Evolutionary conservation across 2,888 invertebrate species (phyloP).

Genomic region (Listrodromus nycthemerus): DNA sequence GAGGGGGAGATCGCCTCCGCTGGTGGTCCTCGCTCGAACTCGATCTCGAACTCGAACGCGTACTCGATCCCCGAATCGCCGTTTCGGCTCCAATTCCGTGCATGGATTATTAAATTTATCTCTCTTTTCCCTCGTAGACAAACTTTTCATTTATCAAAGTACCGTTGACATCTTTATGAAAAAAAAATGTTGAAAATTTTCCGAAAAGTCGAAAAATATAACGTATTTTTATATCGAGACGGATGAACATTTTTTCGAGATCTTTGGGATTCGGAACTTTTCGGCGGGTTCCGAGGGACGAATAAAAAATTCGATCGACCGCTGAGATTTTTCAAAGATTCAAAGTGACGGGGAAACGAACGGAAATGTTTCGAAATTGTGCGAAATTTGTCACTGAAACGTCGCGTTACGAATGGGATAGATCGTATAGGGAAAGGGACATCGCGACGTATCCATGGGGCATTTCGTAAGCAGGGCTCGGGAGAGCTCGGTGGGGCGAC

Average conservation of each 20-base stretch:
- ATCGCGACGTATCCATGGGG: conserved; percentile 23
- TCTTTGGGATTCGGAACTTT: no score
- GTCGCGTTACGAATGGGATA: neutral
- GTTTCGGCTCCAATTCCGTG: neutral
- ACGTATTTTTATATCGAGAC: no score
- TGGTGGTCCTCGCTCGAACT: conserved; percentile 25
- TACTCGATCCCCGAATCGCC: no score
- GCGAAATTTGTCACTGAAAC: neutral
- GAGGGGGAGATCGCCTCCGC: neutral
- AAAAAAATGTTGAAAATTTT: no score
- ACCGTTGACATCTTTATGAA: no score
- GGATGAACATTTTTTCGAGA: no score
- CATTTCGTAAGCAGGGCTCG: conserved; percentile 39
- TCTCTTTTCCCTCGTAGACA: no score
- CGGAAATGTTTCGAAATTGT: neutral
- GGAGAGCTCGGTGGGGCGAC: conserved; percentile 31
- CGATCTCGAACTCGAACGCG: neutral
- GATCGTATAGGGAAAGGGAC: conserved; percentile 1
- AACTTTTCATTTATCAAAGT: no score
- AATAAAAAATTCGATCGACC: no score
- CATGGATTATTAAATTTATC: no score
- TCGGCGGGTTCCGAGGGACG: no score
- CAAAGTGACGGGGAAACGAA: neutral
- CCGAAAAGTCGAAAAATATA: no score
- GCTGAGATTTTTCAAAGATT: neutral